Evolutionary conservation across 2,888 invertebrate genomes (phyloP).

Genomic region (Ceriagrion tenellum): DNA sequence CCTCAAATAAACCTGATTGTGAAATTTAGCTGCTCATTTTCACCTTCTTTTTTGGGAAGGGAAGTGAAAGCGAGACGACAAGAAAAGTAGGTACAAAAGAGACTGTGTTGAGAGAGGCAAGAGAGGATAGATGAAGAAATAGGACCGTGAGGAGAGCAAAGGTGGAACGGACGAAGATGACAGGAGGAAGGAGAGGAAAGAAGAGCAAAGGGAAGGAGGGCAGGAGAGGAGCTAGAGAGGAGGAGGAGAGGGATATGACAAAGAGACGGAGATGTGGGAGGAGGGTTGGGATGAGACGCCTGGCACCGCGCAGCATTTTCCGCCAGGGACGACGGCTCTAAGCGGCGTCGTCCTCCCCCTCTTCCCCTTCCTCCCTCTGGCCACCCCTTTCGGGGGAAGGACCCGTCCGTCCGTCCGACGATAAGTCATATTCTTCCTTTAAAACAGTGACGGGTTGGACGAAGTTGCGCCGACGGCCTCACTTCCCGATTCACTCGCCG

Average conservation of each 20-base stretch:
- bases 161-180: slow-evolving; percentile 21
- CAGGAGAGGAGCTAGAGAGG: background rate
- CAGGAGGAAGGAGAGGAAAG: background rate
- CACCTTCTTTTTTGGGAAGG: background rate
- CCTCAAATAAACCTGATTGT: no score
- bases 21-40: background rate
- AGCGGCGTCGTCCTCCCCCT: background rate
- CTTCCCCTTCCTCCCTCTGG: background rate
- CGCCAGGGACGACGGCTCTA: background rate
- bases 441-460: slow-evolving; percentile 17
- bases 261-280: background rate
- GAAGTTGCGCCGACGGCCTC: slow-evolving; percentile 33
- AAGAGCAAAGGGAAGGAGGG: background rate
- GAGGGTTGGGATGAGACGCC: background rate
- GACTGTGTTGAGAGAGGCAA: background rate
- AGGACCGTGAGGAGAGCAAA: background rate
- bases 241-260: no score
- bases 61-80: background rate
- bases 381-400: background rate
- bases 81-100: background rate
- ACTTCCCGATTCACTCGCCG: slow-evolving; percentile 40
- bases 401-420: background rate
- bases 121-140: slow-evolving; percentile 18
- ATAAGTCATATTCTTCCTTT: slow-evolving; percentile 35
- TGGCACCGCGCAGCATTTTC: slow-evolving; percentile 3